phyloP scores from a whole-genome alignment of 2,888 invertebrate species.

The Zygaena filipendulae region DNA sequence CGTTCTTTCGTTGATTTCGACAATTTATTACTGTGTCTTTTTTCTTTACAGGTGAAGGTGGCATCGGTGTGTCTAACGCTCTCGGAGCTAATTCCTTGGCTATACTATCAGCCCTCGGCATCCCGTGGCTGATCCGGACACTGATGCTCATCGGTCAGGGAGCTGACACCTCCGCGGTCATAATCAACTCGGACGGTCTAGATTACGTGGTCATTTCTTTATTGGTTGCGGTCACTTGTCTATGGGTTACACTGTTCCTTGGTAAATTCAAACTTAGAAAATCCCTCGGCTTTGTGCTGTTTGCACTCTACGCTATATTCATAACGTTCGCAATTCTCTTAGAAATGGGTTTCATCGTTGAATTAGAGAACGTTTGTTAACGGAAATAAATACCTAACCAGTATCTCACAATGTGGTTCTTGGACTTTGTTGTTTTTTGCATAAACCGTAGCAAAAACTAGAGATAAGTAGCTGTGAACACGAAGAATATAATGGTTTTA shows the following conservation, averaged over 20 bases:
- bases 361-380: too few relatives aligned
- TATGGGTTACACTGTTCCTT: conserved; percentile 75
- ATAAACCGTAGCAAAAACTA: too few relatives aligned
- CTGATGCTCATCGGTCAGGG: conserved; percentile 60
- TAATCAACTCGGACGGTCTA: conserved; percentile 82
- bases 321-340: conserved; percentile 81
- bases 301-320: conserved; percentile 75
- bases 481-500: too few relatives aligned
- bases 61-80: conserved; percentile 89
- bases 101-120: conserved; percentile 82
- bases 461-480: too few relatives aligned
- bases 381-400: too few relatives aligned
- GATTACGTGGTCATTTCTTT: conserved; percentile 85
- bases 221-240: conserved; percentile 75
- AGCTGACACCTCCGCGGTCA: conserved; percentile 58
- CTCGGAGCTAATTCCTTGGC: conserved; percentile 88
- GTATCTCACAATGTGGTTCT: too few relatives aligned
- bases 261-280: conserved; percentile 78
- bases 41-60: conserved; percentile 75
- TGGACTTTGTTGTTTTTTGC: too few relatives aligned
- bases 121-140: conserved; percentile 87
- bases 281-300: conserved; percentile 73
- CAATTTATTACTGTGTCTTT: too few relatives aligned
- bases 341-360: conserved; percentile 81
- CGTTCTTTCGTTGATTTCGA: too few relatives aligned